Conservation (phyloP, 2,888 invertebrate species). For the Drosophila histrio region DNA sequence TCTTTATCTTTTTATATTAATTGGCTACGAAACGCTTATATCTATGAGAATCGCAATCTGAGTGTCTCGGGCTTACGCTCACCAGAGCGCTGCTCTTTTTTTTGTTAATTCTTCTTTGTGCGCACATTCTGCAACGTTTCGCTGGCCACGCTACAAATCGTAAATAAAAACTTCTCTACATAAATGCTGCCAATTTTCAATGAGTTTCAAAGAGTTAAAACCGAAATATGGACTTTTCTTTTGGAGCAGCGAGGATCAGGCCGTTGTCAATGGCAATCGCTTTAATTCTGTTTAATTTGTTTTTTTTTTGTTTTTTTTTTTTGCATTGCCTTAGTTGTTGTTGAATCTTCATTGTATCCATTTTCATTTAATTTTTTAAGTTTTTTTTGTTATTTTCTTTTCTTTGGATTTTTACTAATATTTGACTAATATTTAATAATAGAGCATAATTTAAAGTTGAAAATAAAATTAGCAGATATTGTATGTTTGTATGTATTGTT, state of each 20-base stretch:
- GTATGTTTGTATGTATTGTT: slow-evolving; percentile 60
- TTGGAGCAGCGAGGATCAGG: not conserved
- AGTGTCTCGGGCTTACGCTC: not conserved
- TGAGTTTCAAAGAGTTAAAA: not conserved
- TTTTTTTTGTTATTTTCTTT: slow-evolving; percentile 2
- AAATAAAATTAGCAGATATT: slow-evolving; percentile 75
- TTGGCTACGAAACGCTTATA: slow-evolving; percentile 5
- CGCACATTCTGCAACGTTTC: slow-evolving; percentile 7
- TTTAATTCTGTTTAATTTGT: slow-evolving; percentile 9
- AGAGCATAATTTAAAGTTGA: slow-evolving; percentile 74
- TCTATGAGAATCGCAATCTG: not conserved
- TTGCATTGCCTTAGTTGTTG: slow-evolving; percentile 44
- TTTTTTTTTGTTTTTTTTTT: slow-evolving; percentile 5
- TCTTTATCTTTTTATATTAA: slow-evolving; percentile 3
- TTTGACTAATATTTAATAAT: slow-evolving; percentile 74
- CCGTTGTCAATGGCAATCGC: slow-evolving; percentile 31
- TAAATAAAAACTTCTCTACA: slow-evolving; percentile 1
- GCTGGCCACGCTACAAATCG: not conserved
- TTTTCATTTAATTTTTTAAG: slow-evolving; percentile 20
- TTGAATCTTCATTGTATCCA: slow-evolving; percentile 1
- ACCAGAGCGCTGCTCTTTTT: not conserved
- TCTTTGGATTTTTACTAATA: slow-evolving; percentile 57
- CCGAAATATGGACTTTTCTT: slow-evolving; percentile 5
- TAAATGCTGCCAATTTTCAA: slow-evolving; percentile 2
- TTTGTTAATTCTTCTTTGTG: slow-evolving; percentile 5